phyloP scores from a whole-genome alignment of 2,113 vertebrate species.

The Verasper variegatus region DNA sequence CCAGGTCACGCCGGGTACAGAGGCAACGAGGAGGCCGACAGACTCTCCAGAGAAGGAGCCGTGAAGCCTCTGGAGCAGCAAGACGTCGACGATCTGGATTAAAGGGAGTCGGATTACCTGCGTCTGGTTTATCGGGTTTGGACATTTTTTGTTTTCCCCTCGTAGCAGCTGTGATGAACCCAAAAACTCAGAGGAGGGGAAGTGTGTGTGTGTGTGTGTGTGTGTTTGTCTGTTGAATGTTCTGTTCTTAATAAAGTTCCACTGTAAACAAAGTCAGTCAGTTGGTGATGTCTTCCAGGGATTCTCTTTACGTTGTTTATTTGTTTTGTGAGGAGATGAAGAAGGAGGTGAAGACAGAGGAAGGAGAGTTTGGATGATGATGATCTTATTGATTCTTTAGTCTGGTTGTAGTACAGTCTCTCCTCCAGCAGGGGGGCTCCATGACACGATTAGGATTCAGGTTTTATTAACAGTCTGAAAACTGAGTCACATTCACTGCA shows the following conservation, averaged over 20 bases:
- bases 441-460: background rate
- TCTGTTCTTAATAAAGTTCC: slow-evolving; percentile 43
- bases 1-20: slow-evolving; percentile 91
- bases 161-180: fast-evolving
- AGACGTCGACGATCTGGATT: background rate
- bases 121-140: background rate
- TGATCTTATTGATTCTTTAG: background rate
- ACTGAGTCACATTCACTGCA: too few species aligned
- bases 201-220: background rate
- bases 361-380: background rate
- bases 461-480: too few species aligned
- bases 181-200: background rate
- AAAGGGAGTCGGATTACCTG: background rate
- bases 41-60: slow-evolving; percentile 91
- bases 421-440: slow-evolving; percentile 36
- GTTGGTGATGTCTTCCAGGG: too few species aligned
- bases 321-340: background rate
- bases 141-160: background rate
- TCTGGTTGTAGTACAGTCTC: background rate
- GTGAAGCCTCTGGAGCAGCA: slow-evolving; percentile 49
- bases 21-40: slow-evolving; percentile 95
- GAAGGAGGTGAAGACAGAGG: background rate
- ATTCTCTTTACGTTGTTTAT: background rate
- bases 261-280: background rate
- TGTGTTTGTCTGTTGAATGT: background rate